These are phyloP conservation scores for Sterna hirundo DNA, from an alignment of 2,113 vertebrate species.

Conservation along the genomic window DNA sequence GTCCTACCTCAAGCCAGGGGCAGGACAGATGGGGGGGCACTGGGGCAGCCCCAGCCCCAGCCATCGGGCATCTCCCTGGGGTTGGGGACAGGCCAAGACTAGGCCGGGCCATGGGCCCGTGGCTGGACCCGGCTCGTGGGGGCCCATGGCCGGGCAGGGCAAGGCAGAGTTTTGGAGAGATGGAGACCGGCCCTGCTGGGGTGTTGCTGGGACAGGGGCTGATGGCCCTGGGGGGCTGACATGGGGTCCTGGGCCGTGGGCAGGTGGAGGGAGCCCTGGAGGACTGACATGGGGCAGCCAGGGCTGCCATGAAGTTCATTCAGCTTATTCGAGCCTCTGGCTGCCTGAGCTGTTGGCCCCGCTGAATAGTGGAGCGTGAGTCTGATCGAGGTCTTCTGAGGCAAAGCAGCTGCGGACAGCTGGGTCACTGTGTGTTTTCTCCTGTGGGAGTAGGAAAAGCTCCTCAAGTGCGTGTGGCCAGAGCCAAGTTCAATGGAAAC, in stretches of 20 bases:
- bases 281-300: not conserved
- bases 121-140: not conserved
- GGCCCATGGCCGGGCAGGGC: rapidly evolving
- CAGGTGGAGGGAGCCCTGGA: rapidly evolving
- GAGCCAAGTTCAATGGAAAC: not conserved
- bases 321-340: not conserved
- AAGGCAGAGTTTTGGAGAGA: not conserved
- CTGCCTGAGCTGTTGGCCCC: not conserved
- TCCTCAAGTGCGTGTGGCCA: not conserved
- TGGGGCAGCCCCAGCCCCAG: rapidly evolving
- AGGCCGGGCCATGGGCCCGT: rapidly evolving
- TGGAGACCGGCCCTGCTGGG: not conserved
- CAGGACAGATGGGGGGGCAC: not conserved
- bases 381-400: not conserved
- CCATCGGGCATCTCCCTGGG: not conserved
- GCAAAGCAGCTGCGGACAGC: not conserved
- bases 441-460: not conserved
- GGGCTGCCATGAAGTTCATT: not conserved
- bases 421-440: not conserved
- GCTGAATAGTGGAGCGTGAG: rapidly evolving
- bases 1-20: not conserved
- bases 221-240: rapidly evolving
- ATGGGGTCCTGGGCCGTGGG: not conserved
- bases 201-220: rapidly evolving
- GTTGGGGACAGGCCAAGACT: rapidly evolving